Evolutionary conservation across 2,888 invertebrate genomes (phyloP), one percentile per base, ranked within the genome.

Genomic region (Pandemis heparana): DNA sequence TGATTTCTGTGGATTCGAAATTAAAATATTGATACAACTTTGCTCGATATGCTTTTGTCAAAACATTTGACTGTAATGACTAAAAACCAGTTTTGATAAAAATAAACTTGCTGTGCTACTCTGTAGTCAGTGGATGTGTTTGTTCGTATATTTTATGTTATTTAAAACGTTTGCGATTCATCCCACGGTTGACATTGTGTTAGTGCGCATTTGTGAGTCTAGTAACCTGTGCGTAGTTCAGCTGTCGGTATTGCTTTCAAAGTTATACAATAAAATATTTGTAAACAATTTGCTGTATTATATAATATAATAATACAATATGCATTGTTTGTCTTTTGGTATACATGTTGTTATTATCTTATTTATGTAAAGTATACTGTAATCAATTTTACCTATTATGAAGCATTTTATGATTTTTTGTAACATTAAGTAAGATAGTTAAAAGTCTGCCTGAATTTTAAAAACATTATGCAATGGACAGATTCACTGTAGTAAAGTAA

Each of bases 221-320:
- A 70, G 41, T 32, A 59, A 62, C 62, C 39, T 76, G 64, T 75
- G 71, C 72, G 70, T 75, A 78, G 76, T 78, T 75, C 76, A 73
- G 78, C 77, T 74, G 64, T 69, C 76, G 48, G 64, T 73, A 63
- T 75, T 38, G 76, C 77, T 77, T 76, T 10, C 56, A 63, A 62
- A 56, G 74, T 66, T 64, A 4, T 64, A 6, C 51, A 14, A 10
- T 48, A 5, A n/a, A n/a, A 43, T 62, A 62, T 39, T 18, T 51
- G 7, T 70, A 23, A 70, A 41, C 62, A 39, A 48, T 38, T n/a
- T 53, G 62, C 48, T 41, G 16, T 43, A 23, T 62, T 39, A 41
- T 16, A 18, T 62, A 9, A 41, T 16, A 18, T 62, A 9, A 64
- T 10, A 64, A 53, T 18, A 1, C 18, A 53, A 23, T 38, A 60